phyloP scores from a whole-genome alignment of 2,797 vertebrate genomes.

The Gymnocypris eckloni region DNA sequence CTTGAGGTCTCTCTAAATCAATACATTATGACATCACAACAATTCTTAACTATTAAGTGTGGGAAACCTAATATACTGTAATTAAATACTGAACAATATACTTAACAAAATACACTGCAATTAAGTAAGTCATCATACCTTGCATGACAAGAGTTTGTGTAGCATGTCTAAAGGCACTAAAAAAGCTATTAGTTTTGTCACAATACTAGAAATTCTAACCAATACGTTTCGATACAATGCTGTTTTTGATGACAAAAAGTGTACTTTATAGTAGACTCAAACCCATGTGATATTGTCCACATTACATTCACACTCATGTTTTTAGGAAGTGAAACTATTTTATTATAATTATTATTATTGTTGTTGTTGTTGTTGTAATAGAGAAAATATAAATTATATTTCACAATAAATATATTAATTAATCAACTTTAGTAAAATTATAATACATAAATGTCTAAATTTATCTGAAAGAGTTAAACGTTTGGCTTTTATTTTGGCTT shows the following conservation, averaged over 20 bases:
- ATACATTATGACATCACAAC: neutral
- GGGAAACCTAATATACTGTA: neutral
- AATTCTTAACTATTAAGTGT: neutral
- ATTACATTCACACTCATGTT: neutral
- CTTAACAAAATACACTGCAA: neutral
- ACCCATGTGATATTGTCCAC: neutral
- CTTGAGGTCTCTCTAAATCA: neutral
- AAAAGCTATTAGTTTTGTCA: neutral
- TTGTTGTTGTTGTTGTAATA: no score
- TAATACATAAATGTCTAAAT: no score
- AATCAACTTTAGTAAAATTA: no score
- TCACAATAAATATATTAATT: no score
- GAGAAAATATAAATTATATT: no score
- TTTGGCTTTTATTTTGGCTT: no score
- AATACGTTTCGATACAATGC: no score
- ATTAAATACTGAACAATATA: no score
- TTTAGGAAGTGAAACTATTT: neutral
- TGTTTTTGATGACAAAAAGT: no score
- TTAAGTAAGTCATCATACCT: neutral
- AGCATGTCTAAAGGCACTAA: neutral
- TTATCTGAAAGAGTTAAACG: no score
- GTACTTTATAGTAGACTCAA: neutral
- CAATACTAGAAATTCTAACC: neutral
- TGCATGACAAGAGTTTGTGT: neutral
- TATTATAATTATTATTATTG: no score